Evolutionary conservation across 2,113 vertebrate genomes (phyloP).

Genomic region (Microcebus lehilahytsara): DNA sequence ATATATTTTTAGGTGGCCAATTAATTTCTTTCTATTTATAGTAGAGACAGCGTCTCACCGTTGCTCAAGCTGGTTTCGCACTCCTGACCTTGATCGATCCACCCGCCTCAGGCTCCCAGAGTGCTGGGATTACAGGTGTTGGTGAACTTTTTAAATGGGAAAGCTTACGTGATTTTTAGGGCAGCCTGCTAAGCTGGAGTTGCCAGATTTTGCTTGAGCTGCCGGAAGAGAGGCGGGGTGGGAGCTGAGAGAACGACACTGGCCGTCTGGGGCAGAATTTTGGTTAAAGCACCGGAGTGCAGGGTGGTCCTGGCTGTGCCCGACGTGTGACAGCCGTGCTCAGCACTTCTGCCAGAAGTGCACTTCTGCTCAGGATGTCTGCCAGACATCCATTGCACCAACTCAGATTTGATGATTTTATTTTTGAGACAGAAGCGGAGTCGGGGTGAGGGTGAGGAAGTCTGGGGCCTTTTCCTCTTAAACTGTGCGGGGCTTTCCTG

Average conservation of each 20-base stretch:
- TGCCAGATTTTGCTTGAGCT: neutral
- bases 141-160: neutral
- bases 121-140: too few species aligned
- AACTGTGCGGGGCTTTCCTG: neutral
- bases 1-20: too few species aligned
- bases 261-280: accelerated
- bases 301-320: too few species aligned
- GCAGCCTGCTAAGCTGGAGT: accelerated
- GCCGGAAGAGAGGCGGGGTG: too few species aligned
- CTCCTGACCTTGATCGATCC: too few species aligned
- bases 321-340: accelerated
- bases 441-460: neutral
- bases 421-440: neutral
- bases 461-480: neutral
- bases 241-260: neutral
- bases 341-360: neutral
- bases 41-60: too few species aligned
- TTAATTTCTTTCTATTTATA: too few species aligned
- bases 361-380: too few species aligned
- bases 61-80: too few species aligned
- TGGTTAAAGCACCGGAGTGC: neutral
- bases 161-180: neutral
- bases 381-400: accelerated
- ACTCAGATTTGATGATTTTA: too few species aligned
- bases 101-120: too few species aligned